Conservation (phyloP, 1,140 invertebrate genomes). For the Micrasema minimum region DNA sequence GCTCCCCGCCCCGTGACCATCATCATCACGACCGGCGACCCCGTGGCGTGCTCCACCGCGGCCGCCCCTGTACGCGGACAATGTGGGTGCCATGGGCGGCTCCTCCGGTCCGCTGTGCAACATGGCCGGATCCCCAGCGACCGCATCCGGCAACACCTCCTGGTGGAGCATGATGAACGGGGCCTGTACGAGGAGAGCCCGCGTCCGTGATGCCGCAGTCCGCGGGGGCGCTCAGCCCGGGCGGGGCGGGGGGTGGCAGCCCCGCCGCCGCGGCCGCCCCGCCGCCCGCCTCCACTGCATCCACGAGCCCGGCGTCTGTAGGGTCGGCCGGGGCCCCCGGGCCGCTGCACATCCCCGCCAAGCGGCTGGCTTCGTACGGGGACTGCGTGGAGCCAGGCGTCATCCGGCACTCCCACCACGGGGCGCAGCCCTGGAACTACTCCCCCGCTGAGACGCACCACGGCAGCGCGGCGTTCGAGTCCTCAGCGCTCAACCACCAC, state of each 20-base stretch:
- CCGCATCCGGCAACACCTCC: slow-evolving; percentile 80
- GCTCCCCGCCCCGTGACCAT: slow-evolving; percentile 61
- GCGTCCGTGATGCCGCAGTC: slow-evolving; percentile 70
- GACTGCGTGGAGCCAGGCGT: slow-evolving; percentile 75
- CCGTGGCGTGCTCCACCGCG: slow-evolving; percentile 82
- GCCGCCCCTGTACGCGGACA: slow-evolving; percentile 81
- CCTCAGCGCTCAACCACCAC: slow-evolving; percentile 74
- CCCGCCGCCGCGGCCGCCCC: slow-evolving; percentile 64
- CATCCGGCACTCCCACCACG: slow-evolving; percentile 79
- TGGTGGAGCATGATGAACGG: slow-evolving; percentile 88
- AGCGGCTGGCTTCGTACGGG: slow-evolving; percentile 74
- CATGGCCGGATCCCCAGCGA: slow-evolving; percentile 79
- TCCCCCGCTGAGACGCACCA: slow-evolving; percentile 74
- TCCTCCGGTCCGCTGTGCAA: slow-evolving; percentile 75
- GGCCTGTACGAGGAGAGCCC: slow-evolving; percentile 79
- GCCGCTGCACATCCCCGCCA: slow-evolving; percentile 86
- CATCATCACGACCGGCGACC: slow-evolving; percentile 79
- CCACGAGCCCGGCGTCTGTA: slow-evolving; percentile 77
- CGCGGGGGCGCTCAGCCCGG: slow-evolving; percentile 60
- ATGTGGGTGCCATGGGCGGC: slow-evolving; percentile 77
- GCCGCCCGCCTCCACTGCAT: slow-evolving; percentile 73
- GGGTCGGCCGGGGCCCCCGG: slow-evolving; percentile 67
- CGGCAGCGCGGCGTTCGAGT: slow-evolving; percentile 68
- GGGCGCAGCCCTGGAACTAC: slow-evolving; percentile 75
- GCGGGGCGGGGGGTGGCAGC: slow-evolving; percentile 62